Conservation (phyloP, 2,797 vertebrate species). For the Myotis pilosus region DNA sequence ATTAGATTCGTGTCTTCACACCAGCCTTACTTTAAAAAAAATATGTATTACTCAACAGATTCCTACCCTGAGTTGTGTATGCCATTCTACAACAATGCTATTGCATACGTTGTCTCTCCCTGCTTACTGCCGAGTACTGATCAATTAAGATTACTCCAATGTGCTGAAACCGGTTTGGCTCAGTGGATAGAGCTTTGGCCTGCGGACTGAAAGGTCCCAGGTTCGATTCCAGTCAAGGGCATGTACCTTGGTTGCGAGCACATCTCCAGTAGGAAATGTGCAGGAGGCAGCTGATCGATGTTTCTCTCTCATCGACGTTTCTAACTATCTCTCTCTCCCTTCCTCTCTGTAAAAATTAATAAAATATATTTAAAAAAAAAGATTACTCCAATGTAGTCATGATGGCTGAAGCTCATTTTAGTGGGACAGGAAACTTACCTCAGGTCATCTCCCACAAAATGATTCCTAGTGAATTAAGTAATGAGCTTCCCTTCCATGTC, state of each 20-base stretch:
- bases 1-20: neutral
- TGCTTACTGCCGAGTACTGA: neutral
- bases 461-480: neutral
- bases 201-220: too few relatives aligned
- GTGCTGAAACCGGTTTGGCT: too few relatives aligned
- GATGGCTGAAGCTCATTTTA: neutral
- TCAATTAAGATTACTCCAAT: neutral
- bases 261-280: too few relatives aligned
- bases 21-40: neutral
- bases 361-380: too few relatives aligned
- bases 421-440: constrained; percentile 7
- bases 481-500: neutral
- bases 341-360: too few relatives aligned
- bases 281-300: too few relatives aligned
- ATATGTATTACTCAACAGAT: neutral
- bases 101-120: neutral
- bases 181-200: too few relatives aligned
- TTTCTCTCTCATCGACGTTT: too few relatives aligned
- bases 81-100: neutral
- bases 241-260: too few relatives aligned
- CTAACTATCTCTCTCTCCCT: too few relatives aligned
- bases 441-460: neutral
- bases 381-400: neutral
- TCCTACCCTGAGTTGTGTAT: neutral
- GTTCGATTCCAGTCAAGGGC: too few relatives aligned